Conservation (phyloP, 2,113 vertebrate genomes). For the Hydrochoerus hydrochaeris region DNA sequence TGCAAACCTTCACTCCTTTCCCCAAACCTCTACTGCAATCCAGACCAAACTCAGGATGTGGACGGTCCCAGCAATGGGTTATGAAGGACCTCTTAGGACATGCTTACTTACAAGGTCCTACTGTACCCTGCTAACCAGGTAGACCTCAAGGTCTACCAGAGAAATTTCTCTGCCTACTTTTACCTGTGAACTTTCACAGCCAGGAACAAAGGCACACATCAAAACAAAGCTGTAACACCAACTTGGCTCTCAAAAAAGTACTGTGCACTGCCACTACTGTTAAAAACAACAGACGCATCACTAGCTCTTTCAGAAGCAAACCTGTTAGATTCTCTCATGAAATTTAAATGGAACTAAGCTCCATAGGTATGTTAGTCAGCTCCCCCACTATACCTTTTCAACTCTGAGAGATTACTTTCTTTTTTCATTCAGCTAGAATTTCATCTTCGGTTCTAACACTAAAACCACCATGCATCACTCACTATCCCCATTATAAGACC, state of each 20-base stretch:
- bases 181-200: not conserved
- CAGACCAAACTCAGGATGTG: not conserved
- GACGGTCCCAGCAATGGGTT: not conserved
- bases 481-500: not conserved
- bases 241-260: not conserved
- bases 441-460: not conserved
- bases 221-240: not conserved
- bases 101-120: not conserved
- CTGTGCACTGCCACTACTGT: not conserved
- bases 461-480: not conserved
- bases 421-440: not conserved
- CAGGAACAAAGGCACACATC: not conserved
- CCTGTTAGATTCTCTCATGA: not conserved
- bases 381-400: not conserved
- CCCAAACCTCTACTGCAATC: not conserved
- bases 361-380: not conserved
- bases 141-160: not conserved
- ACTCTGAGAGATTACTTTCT: not conserved
- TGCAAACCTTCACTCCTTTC: not conserved
- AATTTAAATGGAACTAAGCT: constrained; percentile 12
- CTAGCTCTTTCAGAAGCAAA: not conserved
- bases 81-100: not conserved
- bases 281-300: not conserved
- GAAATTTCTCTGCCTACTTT: constrained; percentile 4
- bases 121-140: not conserved